These are phyloP conservation scores for Clarias macrocephalus DNA, from an alignment of 2,113 vertebrate genomes.

Conservation along the genomic window DNA sequence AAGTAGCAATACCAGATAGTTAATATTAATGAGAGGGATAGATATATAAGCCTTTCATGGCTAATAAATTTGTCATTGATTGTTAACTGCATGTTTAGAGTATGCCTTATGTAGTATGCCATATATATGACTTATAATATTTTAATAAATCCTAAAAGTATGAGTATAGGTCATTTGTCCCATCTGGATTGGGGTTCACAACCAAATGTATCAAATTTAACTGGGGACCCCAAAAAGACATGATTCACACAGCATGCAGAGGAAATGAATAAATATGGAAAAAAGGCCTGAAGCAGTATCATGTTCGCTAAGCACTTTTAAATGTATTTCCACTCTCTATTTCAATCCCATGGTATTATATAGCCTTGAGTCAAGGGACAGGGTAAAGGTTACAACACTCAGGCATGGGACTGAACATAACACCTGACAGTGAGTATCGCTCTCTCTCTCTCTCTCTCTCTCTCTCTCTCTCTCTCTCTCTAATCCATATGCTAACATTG, in stretches of 20 bases:
- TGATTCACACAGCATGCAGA: slow-evolving; percentile 54
- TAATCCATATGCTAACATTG: slow-evolving; percentile 39
- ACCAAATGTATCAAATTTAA: slow-evolving; percentile 63
- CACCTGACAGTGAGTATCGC: slow-evolving; percentile 68
- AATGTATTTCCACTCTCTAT: slow-evolving; percentile 70
- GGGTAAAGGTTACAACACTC: slow-evolving; percentile 75
- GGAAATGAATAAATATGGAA: slow-evolving; percentile 62
- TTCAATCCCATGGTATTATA: slow-evolving; percentile 71
- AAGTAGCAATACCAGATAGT: slow-evolving; percentile 53
- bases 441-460: slow-evolving; percentile 37
- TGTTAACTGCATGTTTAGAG: slow-evolving; percentile 57
- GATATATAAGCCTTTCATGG: slow-evolving; percentile 67
- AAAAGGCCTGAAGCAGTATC: slow-evolving; percentile 61
- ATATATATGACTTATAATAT: slow-evolving; percentile 57
- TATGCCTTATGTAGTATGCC: slow-evolving; percentile 48
- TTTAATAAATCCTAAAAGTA: slow-evolving; percentile 64
- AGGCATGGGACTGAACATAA: slow-evolving; percentile 75
- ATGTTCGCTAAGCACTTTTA: slow-evolving; percentile 68
- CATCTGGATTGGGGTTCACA: slow-evolving; percentile 32
- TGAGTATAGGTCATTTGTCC: slow-evolving; percentile 52
- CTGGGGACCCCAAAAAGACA: slow-evolving; percentile 50
- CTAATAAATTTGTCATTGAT: slow-evolving; percentile 63
- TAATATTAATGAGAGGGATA: slow-evolving; percentile 71
- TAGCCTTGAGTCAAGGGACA: slow-evolving; percentile 69
- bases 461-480: slow-evolving; percentile 37